Evolutionary conservation across 2,888 invertebrate species (phyloP).

Genomic region (Mimas tiliae): DNA sequence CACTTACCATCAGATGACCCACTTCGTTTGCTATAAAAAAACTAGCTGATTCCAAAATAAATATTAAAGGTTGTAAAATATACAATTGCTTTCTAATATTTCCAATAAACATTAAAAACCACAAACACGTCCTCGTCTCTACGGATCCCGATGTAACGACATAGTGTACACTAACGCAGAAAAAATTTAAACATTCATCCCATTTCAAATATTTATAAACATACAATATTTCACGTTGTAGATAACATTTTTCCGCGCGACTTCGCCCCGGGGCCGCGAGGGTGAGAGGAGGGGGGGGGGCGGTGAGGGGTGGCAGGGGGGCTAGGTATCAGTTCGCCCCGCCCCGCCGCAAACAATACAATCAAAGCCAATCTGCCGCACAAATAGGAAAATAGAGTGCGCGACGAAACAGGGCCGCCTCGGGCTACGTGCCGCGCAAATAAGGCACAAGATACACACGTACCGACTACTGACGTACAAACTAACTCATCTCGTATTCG

Average conservation of each 20-base stretch:
- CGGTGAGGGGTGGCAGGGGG: slow-evolving; percentile 39
- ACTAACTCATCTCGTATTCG: slow-evolving; percentile 16
- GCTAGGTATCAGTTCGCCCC: slow-evolving; percentile 65
- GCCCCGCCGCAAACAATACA: slow-evolving; percentile 81
- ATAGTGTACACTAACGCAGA: slow-evolving; percentile 46
- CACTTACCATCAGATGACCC: too few relatives aligned
- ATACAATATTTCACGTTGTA: slow-evolving; percentile 65
- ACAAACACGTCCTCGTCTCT: slow-evolving; percentile 11
- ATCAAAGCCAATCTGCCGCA: slow-evolving; percentile 84
- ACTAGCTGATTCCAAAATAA: background rate
- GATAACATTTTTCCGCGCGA: slow-evolving; percentile 76
- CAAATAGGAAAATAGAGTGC: slow-evolving; percentile 85
- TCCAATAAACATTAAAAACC: background rate
- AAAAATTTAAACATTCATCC: slow-evolving; percentile 68
- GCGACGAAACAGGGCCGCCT: slow-evolving; percentile 73
- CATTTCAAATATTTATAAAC: slow-evolving; percentile 76
- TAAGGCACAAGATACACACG: slow-evolving; percentile 14
- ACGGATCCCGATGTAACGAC: slow-evolving; percentile 32
- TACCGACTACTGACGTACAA: background rate
- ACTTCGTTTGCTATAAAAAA: too few relatives aligned
- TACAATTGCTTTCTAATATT: background rate
- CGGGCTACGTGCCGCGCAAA: slow-evolving; percentile 33
- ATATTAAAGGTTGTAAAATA: background rate
- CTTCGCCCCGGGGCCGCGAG: slow-evolving; percentile 51
- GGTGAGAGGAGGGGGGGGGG: slow-evolving; percentile 33